Evolutionary conservation across 1,140 invertebrate species (phyloP).

Genomic region (Ganaspis sp.): DNA sequence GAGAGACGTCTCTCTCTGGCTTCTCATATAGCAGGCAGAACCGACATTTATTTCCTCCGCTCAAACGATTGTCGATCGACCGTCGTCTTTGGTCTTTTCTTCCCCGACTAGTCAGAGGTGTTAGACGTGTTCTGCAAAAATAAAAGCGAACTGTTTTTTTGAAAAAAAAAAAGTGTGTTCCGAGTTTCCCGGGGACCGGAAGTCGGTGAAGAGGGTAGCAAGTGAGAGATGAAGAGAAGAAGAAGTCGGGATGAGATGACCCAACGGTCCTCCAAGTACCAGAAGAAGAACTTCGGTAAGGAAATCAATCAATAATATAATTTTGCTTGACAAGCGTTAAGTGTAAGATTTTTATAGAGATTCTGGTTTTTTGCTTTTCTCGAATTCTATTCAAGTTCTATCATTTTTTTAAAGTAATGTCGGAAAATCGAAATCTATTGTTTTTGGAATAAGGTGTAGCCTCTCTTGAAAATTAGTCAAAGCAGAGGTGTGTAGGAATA

Average conservation of each 20-base stretch:
- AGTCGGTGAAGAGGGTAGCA: conserved; percentile 30
- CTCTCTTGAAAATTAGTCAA: too few relatives aligned
- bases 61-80: conserved; percentile 43
- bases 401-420: too few relatives aligned
- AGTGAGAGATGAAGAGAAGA: conserved; percentile 42
- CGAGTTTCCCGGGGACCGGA: not conserved
- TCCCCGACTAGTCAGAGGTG: conserved; percentile 11
- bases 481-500: too few relatives aligned
- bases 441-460: too few relatives aligned
- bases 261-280: conserved; percentile 46
- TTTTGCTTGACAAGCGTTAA: not conserved
- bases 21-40: conserved; percentile 49
- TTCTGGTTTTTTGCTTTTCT: not conserved
- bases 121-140: conserved; percentile 10
- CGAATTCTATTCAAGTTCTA: too few relatives aligned
- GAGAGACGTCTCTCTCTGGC: conserved; percentile 17
- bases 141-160: not conserved
- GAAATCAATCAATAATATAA: conserved; percentile 39
- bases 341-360: not conserved
- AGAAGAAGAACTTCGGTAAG: conserved; percentile 62
- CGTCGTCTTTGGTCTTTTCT: conserved; percentile 13
- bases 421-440: too few relatives aligned
- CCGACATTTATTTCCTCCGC: conserved; percentile 49
- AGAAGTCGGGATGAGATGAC: conserved; percentile 41
- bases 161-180: not conserved